Evolutionary conservation across 35 echinoderm and acorn worm species (phyloP).

Genomic region (Patiria miniata): DNA sequence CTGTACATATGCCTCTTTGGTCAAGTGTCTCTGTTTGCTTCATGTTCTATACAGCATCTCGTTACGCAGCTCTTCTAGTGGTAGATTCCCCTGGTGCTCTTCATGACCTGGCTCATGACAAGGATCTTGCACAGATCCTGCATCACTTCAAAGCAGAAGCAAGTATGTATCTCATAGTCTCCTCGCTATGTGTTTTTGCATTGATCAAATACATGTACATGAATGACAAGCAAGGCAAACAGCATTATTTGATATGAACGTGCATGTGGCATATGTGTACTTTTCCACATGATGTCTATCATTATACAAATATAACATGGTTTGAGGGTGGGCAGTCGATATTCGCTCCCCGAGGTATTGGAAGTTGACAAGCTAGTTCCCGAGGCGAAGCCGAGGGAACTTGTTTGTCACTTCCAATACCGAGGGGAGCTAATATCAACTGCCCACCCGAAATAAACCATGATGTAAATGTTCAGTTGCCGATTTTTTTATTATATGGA

Average conservation of each 20-base stretch:
- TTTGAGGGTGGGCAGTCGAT: no score
- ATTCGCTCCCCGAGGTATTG: no score
- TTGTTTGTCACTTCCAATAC: no score
- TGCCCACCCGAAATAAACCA: no score
- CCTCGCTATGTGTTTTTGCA: background rate
- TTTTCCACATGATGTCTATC: background rate
- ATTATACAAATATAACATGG: no score
- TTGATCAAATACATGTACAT: background rate
- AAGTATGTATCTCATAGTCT: conserved; percentile 53
- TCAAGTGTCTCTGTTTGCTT: conserved; percentile 10
- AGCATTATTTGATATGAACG: background rate
- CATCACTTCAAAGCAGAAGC: conserved; percentile 66
- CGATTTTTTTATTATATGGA: no score
- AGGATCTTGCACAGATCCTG: conserved; percentile 47
- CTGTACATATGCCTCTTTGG: background rate
- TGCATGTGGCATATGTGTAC: background rate
- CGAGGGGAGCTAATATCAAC: no score
- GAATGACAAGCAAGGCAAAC: no score
- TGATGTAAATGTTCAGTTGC: no score
- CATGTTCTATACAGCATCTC: conserved; percentile 56
- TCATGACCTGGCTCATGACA: conserved; percentile 57
- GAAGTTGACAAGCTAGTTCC: no score
- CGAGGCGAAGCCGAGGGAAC: no score
- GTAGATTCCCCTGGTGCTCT: conserved; percentile 68
- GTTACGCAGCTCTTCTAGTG: conserved; percentile 68